These are phyloP conservation scores for Alauda arvensis DNA, from an alignment of 2,797 vertebrate species.

Conservation along the genomic window DNA sequence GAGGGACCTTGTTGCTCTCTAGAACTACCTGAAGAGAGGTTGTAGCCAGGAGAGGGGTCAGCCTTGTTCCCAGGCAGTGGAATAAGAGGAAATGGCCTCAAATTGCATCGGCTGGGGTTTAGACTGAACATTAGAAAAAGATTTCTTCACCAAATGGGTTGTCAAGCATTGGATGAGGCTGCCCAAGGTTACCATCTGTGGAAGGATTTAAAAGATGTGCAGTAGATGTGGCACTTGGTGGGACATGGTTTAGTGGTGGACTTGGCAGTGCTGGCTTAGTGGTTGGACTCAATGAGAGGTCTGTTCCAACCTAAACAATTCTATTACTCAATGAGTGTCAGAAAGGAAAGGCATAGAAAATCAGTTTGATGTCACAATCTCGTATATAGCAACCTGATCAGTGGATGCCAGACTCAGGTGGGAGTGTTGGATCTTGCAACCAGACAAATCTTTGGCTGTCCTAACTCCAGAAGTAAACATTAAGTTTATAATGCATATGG, in stretches of 20 bases:
- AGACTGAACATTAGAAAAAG: background rate
- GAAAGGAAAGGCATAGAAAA: background rate
- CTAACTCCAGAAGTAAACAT: background rate
- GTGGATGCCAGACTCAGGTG: background rate
- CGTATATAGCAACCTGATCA: background rate
- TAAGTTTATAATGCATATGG: background rate
- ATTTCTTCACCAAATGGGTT: background rate
- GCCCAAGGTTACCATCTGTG: too few relatives aligned
- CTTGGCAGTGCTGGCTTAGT: too few relatives aligned
- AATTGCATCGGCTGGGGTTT: fast-evolving
- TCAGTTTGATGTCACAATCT: background rate
- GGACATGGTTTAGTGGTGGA: background rate
- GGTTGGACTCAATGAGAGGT: background rate
- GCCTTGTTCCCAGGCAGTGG: background rate
- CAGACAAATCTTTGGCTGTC: background rate
- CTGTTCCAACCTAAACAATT: background rate
- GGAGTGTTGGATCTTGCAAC: background rate
- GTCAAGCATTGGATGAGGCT: background rate
- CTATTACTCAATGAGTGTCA: background rate
- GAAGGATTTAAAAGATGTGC: background rate
- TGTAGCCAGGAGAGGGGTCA: background rate
- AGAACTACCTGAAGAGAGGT: background rate
- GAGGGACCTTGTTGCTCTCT: background rate
- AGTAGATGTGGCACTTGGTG: background rate
- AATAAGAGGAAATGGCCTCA: background rate